Conservation (phyloP, 2,113 vertebrate species). For the Megalops atlanticus region DNA sequence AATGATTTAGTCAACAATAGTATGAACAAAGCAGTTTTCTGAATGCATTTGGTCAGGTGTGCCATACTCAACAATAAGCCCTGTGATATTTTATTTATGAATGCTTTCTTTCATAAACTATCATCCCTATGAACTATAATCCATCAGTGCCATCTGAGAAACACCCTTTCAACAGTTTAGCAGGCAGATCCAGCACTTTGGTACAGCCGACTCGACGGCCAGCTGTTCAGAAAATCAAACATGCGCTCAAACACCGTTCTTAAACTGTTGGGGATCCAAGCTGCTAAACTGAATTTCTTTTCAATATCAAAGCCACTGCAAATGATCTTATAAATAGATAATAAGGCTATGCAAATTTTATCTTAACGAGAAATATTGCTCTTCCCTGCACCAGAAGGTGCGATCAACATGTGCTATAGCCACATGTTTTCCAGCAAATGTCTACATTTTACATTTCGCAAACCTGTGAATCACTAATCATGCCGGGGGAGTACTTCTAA, state of each 20-base stretch:
- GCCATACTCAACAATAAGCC: no score
- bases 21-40: no score
- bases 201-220: neutral
- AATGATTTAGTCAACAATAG: no score
- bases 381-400: slow-evolving; percentile 3
- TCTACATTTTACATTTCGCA: slow-evolving; percentile 12
- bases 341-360: neutral
- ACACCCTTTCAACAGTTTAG: no score
- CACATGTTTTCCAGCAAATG: slow-evolving; percentile 14
- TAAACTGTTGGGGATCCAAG: neutral
- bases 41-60: no score
- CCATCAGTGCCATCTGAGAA: no score
- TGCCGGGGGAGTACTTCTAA: neutral
- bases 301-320: neutral
- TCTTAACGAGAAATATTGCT: neutral
- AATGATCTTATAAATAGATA: neutral
- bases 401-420: neutral
- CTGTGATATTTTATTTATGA: no score
- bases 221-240: neutral
- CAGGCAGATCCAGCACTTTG: neutral
- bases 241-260: neutral
- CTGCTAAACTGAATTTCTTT: no score
- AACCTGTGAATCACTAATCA: neutral
- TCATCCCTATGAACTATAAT: no score
- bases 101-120: no score